Evolutionary conservation across 2,113 vertebrate species (phyloP).

Genomic region (Gnathonemus longibarbis): DNA sequence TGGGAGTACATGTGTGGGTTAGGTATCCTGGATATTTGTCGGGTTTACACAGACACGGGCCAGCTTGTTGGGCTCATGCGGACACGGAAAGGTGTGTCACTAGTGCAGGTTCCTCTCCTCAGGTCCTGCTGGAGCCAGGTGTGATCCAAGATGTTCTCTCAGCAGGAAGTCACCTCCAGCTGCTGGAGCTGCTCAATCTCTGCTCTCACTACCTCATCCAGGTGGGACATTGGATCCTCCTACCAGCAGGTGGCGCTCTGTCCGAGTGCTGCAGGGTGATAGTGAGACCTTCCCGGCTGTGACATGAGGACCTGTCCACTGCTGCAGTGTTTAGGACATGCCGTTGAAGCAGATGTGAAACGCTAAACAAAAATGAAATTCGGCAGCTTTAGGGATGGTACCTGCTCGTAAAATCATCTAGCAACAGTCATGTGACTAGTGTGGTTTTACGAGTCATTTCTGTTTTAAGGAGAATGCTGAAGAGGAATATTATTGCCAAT

Average conservation of each 20-base stretch:
- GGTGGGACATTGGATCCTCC: slow-evolving; percentile 55
- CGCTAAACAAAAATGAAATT: neutral
- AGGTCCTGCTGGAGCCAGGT: slow-evolving; percentile 88
- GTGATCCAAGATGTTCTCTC: slow-evolving; percentile 92
- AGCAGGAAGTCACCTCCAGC: slow-evolving; percentile 91
- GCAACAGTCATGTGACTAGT: neutral
- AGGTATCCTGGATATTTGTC: neutral
- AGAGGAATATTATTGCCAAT: neutral
- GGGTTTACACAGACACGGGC: neutral
- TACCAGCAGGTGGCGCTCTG: neutral
- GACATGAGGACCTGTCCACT: neutral
- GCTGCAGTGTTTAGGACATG: neutral
- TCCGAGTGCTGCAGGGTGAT: neutral
- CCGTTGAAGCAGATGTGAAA: neutral
- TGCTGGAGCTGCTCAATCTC: slow-evolving; percentile 89
- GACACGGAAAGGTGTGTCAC: neutral
- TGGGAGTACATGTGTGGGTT: neutral
- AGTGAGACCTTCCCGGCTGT: neutral
- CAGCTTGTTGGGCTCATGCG: neutral
- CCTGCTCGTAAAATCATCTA: neutral
- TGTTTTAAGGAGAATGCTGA: neutral
- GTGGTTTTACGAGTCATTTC: neutral
- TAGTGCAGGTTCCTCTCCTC: slow-evolving; percentile 38
- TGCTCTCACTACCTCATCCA: slow-evolving; percentile 98
- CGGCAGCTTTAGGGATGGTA: neutral